Base-by-base conservation (phyloP, 2,797 vertebrate species). In the Megalops cyprinoides region DNA sequence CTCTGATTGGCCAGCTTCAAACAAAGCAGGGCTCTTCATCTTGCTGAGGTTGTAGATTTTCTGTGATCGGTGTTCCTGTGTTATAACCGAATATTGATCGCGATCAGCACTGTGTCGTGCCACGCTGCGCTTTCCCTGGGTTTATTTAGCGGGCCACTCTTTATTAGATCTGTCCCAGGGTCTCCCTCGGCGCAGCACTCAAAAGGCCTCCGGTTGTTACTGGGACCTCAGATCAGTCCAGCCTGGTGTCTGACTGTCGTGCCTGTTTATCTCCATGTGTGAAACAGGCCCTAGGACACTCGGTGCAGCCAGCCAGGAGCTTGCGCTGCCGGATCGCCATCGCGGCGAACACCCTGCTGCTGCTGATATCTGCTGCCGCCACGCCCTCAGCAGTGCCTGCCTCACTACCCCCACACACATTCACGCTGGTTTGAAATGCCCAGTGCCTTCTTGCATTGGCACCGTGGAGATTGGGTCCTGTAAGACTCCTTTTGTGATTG, bases 181-280 rank as follows among this genome's bases (percentile, higher is more conserved):
- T n/a, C n/a, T n/a, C n/a, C n/a, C n/a, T n/a, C n/a, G n/a, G n/a
- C n/a, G n/a, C n/a, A n/a, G n/a, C n/a, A n/a, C n/a, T n/a, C n/a
- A 67, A 71, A 42, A 71, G 8, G 67, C 37, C 67, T 44, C 37
- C 42, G 67, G 37, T 69, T 69, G 39, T 69, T 7, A n/a, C 65
- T 6, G 65, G 60, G 67, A 71, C 37, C 20, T 71, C 37, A 39
- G 20, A 37, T 71, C 37, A 20, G 39, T 42, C 37, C 25, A 71
- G 39, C n/a, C 67, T 65, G 60, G 60, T 65, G 60, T 65, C 60
- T 34, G 60, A 65, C 28, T 71, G 67, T 71, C 67, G 44, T 71
- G 67, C 44, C 39, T 44, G 67, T n/a, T 71, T 44, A 44, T 71
- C 37, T 42, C 5, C n/a, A n/a, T 18, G 67, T 71, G 67, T 71